phyloP scores from a whole-genome alignment of 2,888 invertebrate genomes.

The Mythimna lalbum region DNA sequence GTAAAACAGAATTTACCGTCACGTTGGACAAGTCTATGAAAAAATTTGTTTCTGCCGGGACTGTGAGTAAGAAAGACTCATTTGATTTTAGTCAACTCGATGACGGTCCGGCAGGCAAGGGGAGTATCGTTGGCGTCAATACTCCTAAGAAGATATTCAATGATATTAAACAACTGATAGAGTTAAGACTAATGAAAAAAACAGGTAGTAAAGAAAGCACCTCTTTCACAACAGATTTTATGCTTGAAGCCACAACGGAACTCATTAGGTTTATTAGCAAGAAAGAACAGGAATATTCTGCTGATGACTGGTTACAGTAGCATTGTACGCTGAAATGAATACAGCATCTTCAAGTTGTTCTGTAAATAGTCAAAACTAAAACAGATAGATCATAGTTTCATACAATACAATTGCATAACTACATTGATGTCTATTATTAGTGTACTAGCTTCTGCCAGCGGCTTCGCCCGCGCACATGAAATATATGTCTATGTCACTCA shows the following conservation, averaged over 20 bases:
- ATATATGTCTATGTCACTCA: too few species aligned
- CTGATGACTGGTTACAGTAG: neutral
- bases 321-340: slow-evolving; percentile 1
- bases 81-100: slow-evolving; percentile 70
- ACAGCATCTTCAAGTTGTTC: slow-evolving; percentile 9
- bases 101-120: slow-evolving; percentile 63
- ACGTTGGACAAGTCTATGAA: slow-evolving; percentile 63
- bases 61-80: slow-evolving; percentile 29
- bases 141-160: slow-evolving; percentile 46
- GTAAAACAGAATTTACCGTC: slow-evolving; percentile 65
- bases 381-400: slow-evolving; percentile 15
- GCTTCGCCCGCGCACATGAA: too few species aligned
- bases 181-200: slow-evolving; percentile 5
- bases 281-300: slow-evolving; percentile 76
- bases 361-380: slow-evolving; percentile 24
- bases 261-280: slow-evolving; percentile 75
- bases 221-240: slow-evolving; percentile 44
- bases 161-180: slow-evolving; percentile 50
- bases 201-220: slow-evolving; percentile 1
- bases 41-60: slow-evolving; percentile 44
- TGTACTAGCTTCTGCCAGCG: too few species aligned
- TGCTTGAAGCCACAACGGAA: slow-evolving; percentile 72
- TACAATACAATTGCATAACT: slow-evolving; percentile 17
- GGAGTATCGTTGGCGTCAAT: slow-evolving; percentile 50
- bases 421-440: neutral